Base-by-base conservation (phyloP, 2,797 vertebrate species). In the Oceanodroma leucorhoa region DNA sequence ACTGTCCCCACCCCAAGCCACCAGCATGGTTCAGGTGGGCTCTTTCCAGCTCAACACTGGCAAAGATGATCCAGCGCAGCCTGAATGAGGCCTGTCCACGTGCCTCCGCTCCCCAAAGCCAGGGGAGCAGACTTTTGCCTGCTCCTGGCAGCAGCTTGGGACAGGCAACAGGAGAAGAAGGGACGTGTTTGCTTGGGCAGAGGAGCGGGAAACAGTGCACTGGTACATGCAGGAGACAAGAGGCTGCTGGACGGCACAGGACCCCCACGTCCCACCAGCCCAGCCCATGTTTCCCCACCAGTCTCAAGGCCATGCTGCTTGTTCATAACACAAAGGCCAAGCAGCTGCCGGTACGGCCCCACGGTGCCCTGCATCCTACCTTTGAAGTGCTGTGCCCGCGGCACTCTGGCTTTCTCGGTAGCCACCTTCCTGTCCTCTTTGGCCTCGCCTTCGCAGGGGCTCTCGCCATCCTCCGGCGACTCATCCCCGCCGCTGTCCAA, bases 301-400 rank as follows among this genome's bases (percentile, higher is more conserved):
- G 38, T 34, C 45, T 82, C 2, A 2, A 51, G 23, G 20, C 46
- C 48, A 14, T 5, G 30, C 57, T 71, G 34, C 26, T 48, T 38
- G 20, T 22, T 89, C 29, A 14, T 7, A 71, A 53, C 3, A 55
- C 13, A 80, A 78, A 83, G 38, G 17, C 43, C 4, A 1, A 65
- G 40, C 21, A 75, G 60, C 24, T 76, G 32, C 29, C 3, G 1
- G 22, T 17, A 55, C 13, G 16, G n/a, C 51, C 43, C 51, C 4
- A 6, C 1, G 2, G n/a, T 36, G 65, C 26, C 18, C 65, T 2
- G 0, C 22, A 53, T 80, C 71, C 9, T 94, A 99, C 99, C 98
- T 98, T 97, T 98, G 86, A 98, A 97, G 27, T 95, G 98, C 50
- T 88, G 87, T 19, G 60, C 3, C 55, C 6, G 87, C 7, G 22